Percentiles rank a stretch among this genome's conserved stretches.
These are phyloP conservation scores for Echinops telfairi DNA, from an alignment of 2,113 vertebrate species.

Conservation along the genomic window DNA sequence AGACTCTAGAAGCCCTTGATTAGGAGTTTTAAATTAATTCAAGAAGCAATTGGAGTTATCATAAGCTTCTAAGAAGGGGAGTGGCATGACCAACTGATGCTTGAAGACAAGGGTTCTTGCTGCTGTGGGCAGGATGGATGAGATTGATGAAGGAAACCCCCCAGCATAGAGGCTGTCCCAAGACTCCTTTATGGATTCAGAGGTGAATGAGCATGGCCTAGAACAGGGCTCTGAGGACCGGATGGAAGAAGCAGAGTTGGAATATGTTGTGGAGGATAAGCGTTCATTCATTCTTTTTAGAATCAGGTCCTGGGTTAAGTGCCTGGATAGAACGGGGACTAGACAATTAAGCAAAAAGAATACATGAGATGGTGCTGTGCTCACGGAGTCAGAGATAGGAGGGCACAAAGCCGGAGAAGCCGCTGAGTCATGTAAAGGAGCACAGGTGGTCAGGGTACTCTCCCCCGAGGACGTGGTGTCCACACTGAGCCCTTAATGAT, in stretches of 20 bases:
- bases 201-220: not conserved
- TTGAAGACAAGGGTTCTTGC: slow-evolving; percentile 61
- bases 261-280: not conserved
- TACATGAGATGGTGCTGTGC: not conserved
- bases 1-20: slow-evolving; percentile 74
- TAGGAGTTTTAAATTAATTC: slow-evolving; percentile 80
- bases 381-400: not conserved
- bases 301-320: not conserved
- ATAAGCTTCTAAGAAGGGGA: slow-evolving; percentile 48
- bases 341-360: not conserved
- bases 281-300: not conserved
- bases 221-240: not conserved
- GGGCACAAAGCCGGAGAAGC: not conserved
- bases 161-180: not conserved
- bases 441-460: not conserved
- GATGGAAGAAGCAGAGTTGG: not conserved
- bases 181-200: not conserved
- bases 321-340: not conserved
- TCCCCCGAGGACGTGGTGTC: not conserved
- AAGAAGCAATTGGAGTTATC: slow-evolving; percentile 73
- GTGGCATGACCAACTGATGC: slow-evolving; percentile 61
- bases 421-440: not conserved
- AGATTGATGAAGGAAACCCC: not conserved
- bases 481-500: not conserved
- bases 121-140: not conserved